Conservation (phyloP, 1,140 invertebrate genomes). For the Drosophila setifemur region DNA sequence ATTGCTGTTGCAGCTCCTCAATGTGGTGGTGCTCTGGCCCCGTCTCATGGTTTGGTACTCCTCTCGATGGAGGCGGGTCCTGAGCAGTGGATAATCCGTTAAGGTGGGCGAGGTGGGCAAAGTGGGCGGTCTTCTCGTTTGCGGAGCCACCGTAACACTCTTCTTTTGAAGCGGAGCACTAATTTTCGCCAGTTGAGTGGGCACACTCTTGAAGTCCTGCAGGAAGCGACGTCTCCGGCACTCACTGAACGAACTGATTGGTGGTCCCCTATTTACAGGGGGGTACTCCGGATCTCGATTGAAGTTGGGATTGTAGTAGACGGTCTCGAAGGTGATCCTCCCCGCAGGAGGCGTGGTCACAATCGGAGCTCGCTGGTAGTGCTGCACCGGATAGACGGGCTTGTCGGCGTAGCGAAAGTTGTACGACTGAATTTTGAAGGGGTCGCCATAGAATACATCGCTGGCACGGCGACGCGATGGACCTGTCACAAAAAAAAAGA, state of each 20-base stretch:
- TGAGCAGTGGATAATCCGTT: constrained; percentile 32
- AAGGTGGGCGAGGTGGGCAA: background rate
- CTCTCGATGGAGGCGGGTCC: constrained; percentile 28
- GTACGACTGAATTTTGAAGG: constrained; percentile 77
- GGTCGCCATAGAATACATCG: constrained; percentile 67
- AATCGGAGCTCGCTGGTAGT: constrained; percentile 31
- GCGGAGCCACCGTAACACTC: constrained; percentile 9
- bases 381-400: constrained; percentile 43
- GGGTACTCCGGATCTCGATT: background rate
- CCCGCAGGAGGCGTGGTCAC: background rate
- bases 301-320: constrained; percentile 63
- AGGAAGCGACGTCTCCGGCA: constrained; percentile 37
- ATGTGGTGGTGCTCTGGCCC: constrained; percentile 16
- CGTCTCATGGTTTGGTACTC: constrained; percentile 16
- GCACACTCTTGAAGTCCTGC: constrained; percentile 21
- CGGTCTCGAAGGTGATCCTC: constrained; percentile 53
- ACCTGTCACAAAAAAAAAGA: constrained; percentile 8
- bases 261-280: background rate
- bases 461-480: constrained; percentile 19
- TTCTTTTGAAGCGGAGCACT: background rate
- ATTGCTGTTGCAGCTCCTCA: background rate
- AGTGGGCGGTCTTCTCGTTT: background rate
- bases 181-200: too few relatives aligned
- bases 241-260: constrained; percentile 21
- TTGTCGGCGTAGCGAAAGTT: constrained; percentile 74